Conservation (phyloP, 2,113 vertebrate species). For the Ammodytes marinus region DNA sequence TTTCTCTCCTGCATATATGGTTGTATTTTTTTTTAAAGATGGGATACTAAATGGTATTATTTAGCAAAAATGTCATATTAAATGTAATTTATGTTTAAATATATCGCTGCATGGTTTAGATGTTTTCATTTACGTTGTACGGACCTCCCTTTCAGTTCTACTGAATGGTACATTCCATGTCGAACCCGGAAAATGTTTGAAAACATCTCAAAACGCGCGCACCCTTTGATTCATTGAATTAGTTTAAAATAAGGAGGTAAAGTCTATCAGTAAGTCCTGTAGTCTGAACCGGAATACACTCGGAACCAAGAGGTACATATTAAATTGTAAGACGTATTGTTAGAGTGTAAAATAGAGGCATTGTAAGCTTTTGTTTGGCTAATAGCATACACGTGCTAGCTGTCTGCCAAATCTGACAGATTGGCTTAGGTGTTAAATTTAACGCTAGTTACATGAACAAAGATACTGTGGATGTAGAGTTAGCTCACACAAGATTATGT, state of each 20-base stretch:
- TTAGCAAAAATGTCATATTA: rapidly evolving
- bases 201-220: constrained; percentile 48
- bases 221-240: constrained; percentile 37
- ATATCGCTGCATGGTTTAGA: rapidly evolving
- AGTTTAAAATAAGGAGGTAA: neutral
- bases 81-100: rapidly evolving
- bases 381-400: constrained; percentile 3
- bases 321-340: neutral
- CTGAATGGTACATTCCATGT: constrained; percentile 56
- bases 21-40: neutral
- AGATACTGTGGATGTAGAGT: neutral
- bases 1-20: neutral
- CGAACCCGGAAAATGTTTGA: constrained; percentile 65
- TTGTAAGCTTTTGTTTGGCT: neutral
- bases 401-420: neutral
- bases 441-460: neutral
- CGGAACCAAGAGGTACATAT: neutral
- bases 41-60: rapidly evolving
- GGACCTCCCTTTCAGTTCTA: neutral
- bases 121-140: neutral
- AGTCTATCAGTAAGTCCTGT: neutral
- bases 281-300: neutral
- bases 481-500: neutral
- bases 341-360: neutral
- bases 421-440: neutral